Percentiles rank a stretch among this genome's conserved stretches.
Conservation (phyloP, 2,797 vertebrate species). For the Staurois parvus region DNA sequence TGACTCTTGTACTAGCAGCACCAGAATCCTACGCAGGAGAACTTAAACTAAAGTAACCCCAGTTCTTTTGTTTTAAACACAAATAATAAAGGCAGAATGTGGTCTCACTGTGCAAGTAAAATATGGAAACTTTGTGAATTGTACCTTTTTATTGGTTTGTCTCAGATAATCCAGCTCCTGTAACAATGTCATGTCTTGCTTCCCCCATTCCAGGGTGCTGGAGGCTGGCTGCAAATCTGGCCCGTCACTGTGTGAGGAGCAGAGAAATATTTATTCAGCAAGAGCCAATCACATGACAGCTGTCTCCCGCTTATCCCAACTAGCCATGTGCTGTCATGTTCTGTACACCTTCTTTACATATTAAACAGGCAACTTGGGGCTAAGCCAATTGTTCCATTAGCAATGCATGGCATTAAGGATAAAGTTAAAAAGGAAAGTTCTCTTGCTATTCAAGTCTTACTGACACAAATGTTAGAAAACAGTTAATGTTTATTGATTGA, state of each 20-base stretch:
- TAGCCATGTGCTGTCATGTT: slow-evolving; percentile 59
- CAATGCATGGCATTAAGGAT: slow-evolving; percentile 26
- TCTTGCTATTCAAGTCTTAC: slow-evolving; percentile 1
- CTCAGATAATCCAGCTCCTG: slow-evolving; percentile 56
- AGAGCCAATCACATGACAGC: slow-evolving; percentile 53
- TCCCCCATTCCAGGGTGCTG: slow-evolving; percentile 39
- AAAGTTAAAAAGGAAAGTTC: slow-evolving; percentile 18
- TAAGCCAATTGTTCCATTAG: slow-evolving; percentile 58
- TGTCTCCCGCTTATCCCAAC: slow-evolving; percentile 52
- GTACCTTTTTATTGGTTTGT: slow-evolving; percentile 59
- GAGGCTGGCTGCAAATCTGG: slow-evolving; percentile 42
- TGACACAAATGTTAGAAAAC: slow-evolving; percentile 13
- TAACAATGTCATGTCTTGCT: slow-evolving; percentile 35
- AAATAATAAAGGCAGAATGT: slow-evolving; percentile 16
- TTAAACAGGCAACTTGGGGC: slow-evolving; percentile 50
- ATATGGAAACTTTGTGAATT: background rate
- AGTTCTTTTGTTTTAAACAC: slow-evolving; percentile 11
- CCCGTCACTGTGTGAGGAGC: slow-evolving; percentile 47
- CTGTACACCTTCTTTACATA: slow-evolving; percentile 53
- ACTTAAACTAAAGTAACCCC: background rate
- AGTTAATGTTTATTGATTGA: background rate
- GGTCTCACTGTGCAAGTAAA: slow-evolving; percentile 1
- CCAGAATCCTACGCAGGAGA: background rate
- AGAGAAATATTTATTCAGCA: slow-evolving; percentile 60
- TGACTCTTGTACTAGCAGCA: background rate